Base-by-base conservation (phyloP, 92 coral and sea anemone genomes). In the Hydrozoanthus gracilis region DNA sequence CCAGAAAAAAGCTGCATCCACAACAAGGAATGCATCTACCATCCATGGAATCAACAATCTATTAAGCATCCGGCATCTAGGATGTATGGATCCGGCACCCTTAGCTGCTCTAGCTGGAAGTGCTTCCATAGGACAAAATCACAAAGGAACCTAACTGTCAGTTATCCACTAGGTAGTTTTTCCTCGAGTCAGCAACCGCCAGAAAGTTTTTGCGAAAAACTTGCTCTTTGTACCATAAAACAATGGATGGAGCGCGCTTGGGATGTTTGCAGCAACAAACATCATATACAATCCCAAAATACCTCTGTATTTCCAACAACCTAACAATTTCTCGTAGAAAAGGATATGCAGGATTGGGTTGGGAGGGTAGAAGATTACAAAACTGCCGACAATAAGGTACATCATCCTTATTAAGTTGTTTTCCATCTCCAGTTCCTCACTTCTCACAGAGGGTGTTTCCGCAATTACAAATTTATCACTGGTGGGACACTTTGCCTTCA, bases 391-490 rank as follows among this genome's bases (percentile, higher is more conserved):
- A 39, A 89, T 78, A 6, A 52, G 77, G 74, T 67, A 86, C 35
- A 89, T 54, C 89, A 89, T 78, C 64, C 58, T 85, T 11, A 89
- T 79, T 14, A 89, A 20, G 54, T 89, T 88, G 74, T 68, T 85
- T 55, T 89, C 92, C n/a, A 68, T 83, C 18, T 89, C 86, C 8
- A 70, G 7, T 6, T n/a, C 48, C 44, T 18, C 74, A 8, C 6
- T 44, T 69, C 74, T 11, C 44, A 4, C 45, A 13, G 12, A 44
- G 54, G 18, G 1, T 52, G 3, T 11, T 47, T 13, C 13, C 2
- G 51, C n/a, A 3, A 3, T 3, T 7, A 52, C 8, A 18, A 1
- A 3, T 16, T 13, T 11, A 18, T 44, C 6, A 5, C 51, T 52
- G 45, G 76, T 27, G 76, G 9, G 8, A 16, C 4, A n/a, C 8